phyloP scores from a whole-genome alignment of 1,140 invertebrate species.

The Apis laboriosa region DNA sequence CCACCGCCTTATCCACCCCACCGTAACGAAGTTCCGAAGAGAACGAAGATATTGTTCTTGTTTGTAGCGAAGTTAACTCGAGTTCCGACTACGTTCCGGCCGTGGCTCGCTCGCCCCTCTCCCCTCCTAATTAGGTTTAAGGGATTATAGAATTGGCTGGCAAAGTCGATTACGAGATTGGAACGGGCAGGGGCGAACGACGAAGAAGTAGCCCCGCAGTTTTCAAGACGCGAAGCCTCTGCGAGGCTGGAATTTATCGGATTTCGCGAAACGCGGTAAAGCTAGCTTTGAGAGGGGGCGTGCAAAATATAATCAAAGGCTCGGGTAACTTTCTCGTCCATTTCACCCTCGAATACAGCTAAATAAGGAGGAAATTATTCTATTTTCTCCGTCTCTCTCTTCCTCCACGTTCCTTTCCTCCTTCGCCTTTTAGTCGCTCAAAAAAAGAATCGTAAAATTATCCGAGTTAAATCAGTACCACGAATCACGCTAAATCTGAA shows the following conservation, averaged over 20 bases:
- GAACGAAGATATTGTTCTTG: conserved; percentile 76
- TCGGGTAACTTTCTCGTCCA: background rate
- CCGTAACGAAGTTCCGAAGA: conserved; percentile 71
- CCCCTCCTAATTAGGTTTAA: conserved; percentile 75
- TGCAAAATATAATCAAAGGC: conserved; percentile 39
- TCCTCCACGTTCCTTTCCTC: background rate
- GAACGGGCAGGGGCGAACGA: conserved; percentile 11
- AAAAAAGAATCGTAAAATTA: too few relatives aligned
- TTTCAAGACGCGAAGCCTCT: conserved; percentile 39
- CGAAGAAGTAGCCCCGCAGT: conserved; percentile 40
- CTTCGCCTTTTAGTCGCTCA: background rate
- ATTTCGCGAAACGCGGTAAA: conserved; percentile 35
- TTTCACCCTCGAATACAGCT: conserved; percentile 8
- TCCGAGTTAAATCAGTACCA: too few relatives aligned
- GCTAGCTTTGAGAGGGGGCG: background rate
- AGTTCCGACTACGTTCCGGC: conserved; percentile 58
- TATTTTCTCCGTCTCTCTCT: background rate
- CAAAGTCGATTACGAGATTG: conserved; percentile 77
- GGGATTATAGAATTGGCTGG: conserved; percentile 79
- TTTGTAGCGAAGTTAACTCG: conserved; percentile 75
- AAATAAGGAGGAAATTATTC: conserved; percentile 3
- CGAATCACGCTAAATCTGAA: background rate
- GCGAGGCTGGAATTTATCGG: conserved; percentile 38
- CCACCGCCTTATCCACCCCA: conserved; percentile 14
- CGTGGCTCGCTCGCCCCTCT: conserved; percentile 52